Evolutionary conservation across 2,113 vertebrate species (phyloP), one percentile per base, ranked within the genome.

Genomic region (Lagopus muta): DNA sequence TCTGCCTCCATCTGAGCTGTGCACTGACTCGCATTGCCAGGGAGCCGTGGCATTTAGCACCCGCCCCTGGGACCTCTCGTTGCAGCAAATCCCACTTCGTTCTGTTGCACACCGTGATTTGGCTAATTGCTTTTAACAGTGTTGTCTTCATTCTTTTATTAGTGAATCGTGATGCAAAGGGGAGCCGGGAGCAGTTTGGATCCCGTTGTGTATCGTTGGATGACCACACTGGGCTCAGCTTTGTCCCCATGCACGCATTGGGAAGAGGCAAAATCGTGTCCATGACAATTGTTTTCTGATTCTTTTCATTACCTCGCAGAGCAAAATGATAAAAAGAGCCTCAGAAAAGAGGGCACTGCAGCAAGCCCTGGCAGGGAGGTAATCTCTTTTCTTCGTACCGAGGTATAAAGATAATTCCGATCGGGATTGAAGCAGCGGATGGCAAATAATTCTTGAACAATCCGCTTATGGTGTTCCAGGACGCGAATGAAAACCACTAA

Each of bases 401-500:
- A 84, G 69, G 89, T 92, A 91, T 96, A 97, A 93, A 96, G 96
- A 97, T 97, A 97, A 98, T 97, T 97, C 97, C 85, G 84, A 7
- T 92, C 32, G 42, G 95, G 96, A 97, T 96, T 97, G 95, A 93
- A 96, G 89, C 93, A 94, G 90, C n/a, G 90, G 95, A 96, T 92
- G 93, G 95, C 96, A 97, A 97, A 97, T 96, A 97, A 97, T 96
- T 94, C 96, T 95, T 86, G 91, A 97, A 71, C 96, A 97, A 98
- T 97, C 97, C 88, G 93, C 96, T 98, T 97, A 98, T 90, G 67
- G 94, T 95, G 94, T 97, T 95, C 96, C 95, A 95, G 96, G 96
- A 97, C 96, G 96, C n/a, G 84, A 96, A 96, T 97, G 96, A 97
- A 97, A 97, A 93, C 90, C 94, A 93, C 95, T 97, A 98, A 98